phyloP scores from a whole-genome alignment of 2,888 invertebrate species.

The Morpho deidamia region DNA sequence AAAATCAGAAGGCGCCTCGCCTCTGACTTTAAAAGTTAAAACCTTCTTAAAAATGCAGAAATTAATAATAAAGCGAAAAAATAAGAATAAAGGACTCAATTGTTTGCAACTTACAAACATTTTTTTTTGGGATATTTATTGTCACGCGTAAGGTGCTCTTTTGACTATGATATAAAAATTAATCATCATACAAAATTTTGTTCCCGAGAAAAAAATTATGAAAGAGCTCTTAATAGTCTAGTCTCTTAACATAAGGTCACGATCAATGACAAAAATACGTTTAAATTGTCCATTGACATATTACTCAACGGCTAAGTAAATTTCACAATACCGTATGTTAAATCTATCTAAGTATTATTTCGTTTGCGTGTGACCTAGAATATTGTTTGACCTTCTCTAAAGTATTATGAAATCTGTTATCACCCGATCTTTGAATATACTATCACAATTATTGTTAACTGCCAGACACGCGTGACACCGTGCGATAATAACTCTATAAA shows the following conservation, averaged over 20 bases:
- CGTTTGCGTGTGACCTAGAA: constrained; percentile 10
- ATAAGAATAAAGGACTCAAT: too few relatives aligned
- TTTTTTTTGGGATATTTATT: too few relatives aligned
- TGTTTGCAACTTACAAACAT: too few relatives aligned
- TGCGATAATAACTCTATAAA: neutral
- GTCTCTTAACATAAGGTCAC: neutral
- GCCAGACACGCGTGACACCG: neutral
- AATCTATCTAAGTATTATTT: neutral
- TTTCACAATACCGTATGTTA: constrained; percentile 1
- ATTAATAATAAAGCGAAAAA: too few relatives aligned
- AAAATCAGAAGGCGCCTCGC: too few relatives aligned
- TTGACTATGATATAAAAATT: too few relatives aligned
- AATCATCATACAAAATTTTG: too few relatives aligned
- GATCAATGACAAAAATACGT: constrained; percentile 2
- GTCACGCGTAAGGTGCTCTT: too few relatives aligned
- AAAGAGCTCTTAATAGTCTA: neutral
- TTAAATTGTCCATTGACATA: constrained; percentile 1
- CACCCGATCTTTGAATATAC: constrained; percentile 8
- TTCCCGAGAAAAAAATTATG: neutral
- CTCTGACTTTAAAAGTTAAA: too few relatives aligned
- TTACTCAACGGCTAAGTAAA: neutral
- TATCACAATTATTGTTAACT: neutral
- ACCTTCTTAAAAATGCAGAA: too few relatives aligned
- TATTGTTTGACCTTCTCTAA: constrained; percentile 11
- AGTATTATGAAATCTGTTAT: constrained; percentile 8